phyloP scores from a whole-genome alignment of 2,113 vertebrate species.

The Apodemus speciosus region DNA sequence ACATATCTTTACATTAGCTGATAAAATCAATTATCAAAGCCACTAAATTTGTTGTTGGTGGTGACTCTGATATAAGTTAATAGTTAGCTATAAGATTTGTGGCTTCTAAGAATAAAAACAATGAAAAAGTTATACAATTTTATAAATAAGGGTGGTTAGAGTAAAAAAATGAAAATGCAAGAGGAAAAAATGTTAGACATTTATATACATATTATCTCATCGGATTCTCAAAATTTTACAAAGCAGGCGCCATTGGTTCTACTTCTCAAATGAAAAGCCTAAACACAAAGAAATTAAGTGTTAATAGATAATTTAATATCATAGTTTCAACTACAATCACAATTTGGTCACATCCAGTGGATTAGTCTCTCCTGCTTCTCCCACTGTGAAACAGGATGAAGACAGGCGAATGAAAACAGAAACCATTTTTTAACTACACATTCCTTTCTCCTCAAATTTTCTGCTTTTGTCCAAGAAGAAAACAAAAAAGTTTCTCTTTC shows the following conservation, averaged over 20 bases:
- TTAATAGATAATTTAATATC: not conserved
- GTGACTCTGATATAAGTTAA: not conserved
- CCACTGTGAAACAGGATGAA: not conserved
- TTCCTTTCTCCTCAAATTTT: not conserved
- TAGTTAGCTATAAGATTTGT: not conserved
- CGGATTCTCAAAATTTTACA: constrained; percentile 33
- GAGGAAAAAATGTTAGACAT: not conserved
- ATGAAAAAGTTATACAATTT: not conserved
- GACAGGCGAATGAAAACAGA: not conserved
- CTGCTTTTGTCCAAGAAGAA: not conserved
- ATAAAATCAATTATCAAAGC: constrained; percentile 21
- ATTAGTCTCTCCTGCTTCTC: not conserved
- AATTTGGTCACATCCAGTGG: not conserved
- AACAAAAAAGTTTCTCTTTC: constrained; percentile 4
- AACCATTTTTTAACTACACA: not conserved
- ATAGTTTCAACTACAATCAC: not conserved
- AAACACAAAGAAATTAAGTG: not conserved
- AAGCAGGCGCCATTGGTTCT: not conserved
- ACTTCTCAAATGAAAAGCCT: constrained; percentile 26
- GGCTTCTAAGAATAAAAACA: not conserved
- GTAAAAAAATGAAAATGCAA: not conserved
- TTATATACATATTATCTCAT: constrained; percentile 12
- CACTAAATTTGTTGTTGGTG: constrained; percentile 20
- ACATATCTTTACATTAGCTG: constrained; percentile 21
- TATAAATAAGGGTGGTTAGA: not conserved